These are phyloP conservation scores for Fragum fragum DNA, from an alignment of 2,888 invertebrate genomes.

Conservation along the genomic window DNA sequence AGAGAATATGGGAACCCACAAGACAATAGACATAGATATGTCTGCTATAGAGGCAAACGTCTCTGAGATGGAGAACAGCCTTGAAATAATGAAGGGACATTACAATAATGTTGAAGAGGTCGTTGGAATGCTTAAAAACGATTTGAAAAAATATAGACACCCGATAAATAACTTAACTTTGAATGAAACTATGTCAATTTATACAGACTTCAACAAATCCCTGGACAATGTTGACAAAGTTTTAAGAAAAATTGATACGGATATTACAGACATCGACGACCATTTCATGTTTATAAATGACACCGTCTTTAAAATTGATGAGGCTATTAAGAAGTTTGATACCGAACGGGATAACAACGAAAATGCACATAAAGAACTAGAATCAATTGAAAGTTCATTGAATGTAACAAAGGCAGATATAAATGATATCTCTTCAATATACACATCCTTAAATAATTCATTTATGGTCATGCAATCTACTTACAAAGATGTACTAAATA, in stretches of 20 bases:
- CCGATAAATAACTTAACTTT: conserved; percentile 46
- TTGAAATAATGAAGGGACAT: conserved; percentile 58
- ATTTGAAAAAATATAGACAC: conserved; percentile 33
- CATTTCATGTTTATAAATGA: conserved; percentile 52
- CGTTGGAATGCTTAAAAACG: conserved; percentile 34
- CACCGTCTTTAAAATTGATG: conserved; percentile 41
- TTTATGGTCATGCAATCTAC: conserved; percentile 39
- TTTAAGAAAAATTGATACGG: conserved; percentile 51
- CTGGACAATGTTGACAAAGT: conserved; percentile 49
- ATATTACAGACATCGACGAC: conserved; percentile 48
- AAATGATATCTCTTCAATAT: conserved; percentile 20
- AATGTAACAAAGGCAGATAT: conserved; percentile 25
- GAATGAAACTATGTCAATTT: conserved; percentile 37
- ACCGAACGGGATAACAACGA: conserved; percentile 32
- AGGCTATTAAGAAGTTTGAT: conserved; percentile 50
- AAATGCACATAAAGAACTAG: conserved; percentile 36
- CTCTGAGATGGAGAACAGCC: conserved; percentile 51
- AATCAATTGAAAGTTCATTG: conserved; percentile 27
- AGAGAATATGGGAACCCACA: conserved; percentile 37
- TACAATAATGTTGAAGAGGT: conserved; percentile 58
- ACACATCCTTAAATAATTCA: conserved; percentile 28
- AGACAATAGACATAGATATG: conserved; percentile 53
- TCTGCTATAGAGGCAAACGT: conserved; percentile 47
- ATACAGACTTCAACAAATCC: conserved; percentile 46
- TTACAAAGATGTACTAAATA: conserved; percentile 52